Evolutionary conservation across 2,113 vertebrate species (phyloP), one percentile per base, ranked within the genome.

Genomic region (Sterrhoptilus dennistouni): DNA sequence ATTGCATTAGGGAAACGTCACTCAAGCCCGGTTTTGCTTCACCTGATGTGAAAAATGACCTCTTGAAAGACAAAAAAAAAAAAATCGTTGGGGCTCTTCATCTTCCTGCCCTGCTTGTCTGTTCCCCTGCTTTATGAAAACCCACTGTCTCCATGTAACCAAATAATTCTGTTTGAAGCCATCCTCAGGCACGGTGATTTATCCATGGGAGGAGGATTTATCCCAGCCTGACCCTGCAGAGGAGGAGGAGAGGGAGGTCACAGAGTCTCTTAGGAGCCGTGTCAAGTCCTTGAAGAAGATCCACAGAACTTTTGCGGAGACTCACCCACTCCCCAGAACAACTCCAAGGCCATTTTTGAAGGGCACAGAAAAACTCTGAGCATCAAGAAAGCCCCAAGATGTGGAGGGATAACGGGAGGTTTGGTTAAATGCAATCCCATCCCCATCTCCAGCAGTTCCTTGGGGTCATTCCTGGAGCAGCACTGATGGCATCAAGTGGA

Each of bases 31-130:
- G 25, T 35, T 79, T 71, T 56, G 40, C 61, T 85, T 66, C 90
- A 91, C 90, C 83, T 71, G n/a, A 63, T 78, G 61, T 59, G 82
- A 96, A 91, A 92, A 88, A 94, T 53, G 71, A 66, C 71, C 81
- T 20, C 21, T 81, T 56, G 56, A 70, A 69, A 84, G 87, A 82
- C 50, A 82, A 83, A 90, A 91, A 60, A 90, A 91, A 60, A 19
- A 90, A 91, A 60, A 18, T 13, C 45, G 56, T 54, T 92, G 84
- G 84, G 82, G 85, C 89, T 61, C 42, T 93, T 89, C 53, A 92
- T 94, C 83, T 87, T 82, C 52, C 82, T 54, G 59, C 2, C 4
- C 38, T 23, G 49, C 63, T 93, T 93, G 50, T 38, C 87, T 95
- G 33, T 69, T 27, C 29, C 54, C 25, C 65, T n/a, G 45, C 89